These are phyloP conservation scores for Ladona fulva DNA, from an alignment of 1,140 invertebrate genomes.

Conservation along the genomic window DNA sequence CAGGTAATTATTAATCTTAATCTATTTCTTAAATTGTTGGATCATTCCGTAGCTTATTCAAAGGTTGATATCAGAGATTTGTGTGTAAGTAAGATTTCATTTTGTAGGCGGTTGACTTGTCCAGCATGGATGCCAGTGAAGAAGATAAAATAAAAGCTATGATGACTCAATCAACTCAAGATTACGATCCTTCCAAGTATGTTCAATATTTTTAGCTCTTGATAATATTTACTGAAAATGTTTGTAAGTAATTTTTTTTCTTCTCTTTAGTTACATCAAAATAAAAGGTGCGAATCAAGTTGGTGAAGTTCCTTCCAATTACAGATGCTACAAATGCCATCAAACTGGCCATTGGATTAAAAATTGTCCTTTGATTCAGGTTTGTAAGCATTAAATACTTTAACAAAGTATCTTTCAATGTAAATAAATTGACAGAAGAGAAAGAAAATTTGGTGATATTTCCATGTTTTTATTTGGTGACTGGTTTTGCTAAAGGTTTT, in stretches of 20 bases:
- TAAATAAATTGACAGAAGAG: too few relatives aligned
- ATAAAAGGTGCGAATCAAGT: constrained; percentile 76
- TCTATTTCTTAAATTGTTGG: too few relatives aligned
- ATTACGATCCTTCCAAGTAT: constrained; percentile 95
- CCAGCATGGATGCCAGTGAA: constrained; percentile 83
- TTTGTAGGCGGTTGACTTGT: constrained; percentile 65
- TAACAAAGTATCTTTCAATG: too few relatives aligned
- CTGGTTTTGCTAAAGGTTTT: too few relatives aligned
- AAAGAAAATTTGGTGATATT: too few relatives aligned
- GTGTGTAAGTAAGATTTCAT: neutral
- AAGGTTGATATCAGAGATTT: neutral
- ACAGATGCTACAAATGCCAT: constrained; percentile 88
- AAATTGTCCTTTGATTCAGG: constrained; percentile 69
- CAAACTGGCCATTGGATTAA: constrained; percentile 93
- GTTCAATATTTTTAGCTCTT: constrained; percentile 29
- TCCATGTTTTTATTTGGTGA: too few relatives aligned
- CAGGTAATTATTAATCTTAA: neutral
- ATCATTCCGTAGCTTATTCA: too few relatives aligned
- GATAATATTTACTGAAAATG: neutral
- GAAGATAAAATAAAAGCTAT: constrained; percentile 96
- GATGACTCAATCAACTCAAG: constrained; percentile 91
- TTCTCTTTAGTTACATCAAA: constrained; percentile 64
- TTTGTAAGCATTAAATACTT: constrained; percentile 28
- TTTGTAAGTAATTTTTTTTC: constrained; percentile 21
- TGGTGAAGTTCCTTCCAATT: constrained; percentile 79